These are phyloP conservation scores for Manduca sexta DNA, from an alignment of 1,140 invertebrate genomes.

Conservation along the genomic window DNA sequence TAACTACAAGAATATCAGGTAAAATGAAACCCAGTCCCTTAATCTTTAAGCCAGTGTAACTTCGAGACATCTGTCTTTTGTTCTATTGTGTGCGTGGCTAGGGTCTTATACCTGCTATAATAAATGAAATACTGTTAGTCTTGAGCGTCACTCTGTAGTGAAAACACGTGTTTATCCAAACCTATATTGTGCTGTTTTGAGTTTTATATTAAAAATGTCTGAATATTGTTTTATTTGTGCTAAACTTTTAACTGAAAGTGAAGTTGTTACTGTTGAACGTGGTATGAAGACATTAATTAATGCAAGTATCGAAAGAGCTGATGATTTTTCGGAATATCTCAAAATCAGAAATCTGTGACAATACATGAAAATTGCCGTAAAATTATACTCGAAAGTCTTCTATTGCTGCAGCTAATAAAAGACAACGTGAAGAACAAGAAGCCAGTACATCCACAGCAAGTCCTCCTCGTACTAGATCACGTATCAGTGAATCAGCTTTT, in stretches of 20 bases:
- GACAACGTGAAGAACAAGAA: constrained; percentile 27
- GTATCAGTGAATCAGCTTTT: constrained; percentile 31
- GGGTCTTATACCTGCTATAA: constrained; percentile 20
- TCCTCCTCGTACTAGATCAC: constrained; percentile 28
- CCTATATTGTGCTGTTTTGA: too few relatives aligned
- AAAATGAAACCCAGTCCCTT: constrained; percentile 23
- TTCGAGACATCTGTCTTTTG: constrained; percentile 19
- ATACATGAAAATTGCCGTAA: constrained; percentile 19
- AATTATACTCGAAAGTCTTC: constrained; percentile 18
- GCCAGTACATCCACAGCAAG: constrained; percentile 26
- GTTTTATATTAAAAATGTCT: too few relatives aligned
- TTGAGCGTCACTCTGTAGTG: constrained; percentile 13
- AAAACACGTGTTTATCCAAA: constrained; percentile 15
- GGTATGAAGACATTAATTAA: too few relatives aligned
- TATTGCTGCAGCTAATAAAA: constrained; percentile 24
- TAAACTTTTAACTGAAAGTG: too few relatives aligned
- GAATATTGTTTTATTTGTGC: too few relatives aligned
- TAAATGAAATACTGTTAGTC: constrained; percentile 16
- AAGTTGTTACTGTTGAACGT: too few relatives aligned
- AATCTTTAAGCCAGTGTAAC: constrained; percentile 20
- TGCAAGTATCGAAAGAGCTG: too few relatives aligned
- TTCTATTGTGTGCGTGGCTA: constrained; percentile 25
- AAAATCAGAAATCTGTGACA: constrained; percentile 21
- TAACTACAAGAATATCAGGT: constrained; percentile 22
- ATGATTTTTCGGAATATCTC: too few relatives aligned